Evolutionary conservation across 2,888 invertebrate genomes (phyloP), one percentile per base, ranked within the genome.

Genomic region (Caenorhabditis zanzibari): DNA sequence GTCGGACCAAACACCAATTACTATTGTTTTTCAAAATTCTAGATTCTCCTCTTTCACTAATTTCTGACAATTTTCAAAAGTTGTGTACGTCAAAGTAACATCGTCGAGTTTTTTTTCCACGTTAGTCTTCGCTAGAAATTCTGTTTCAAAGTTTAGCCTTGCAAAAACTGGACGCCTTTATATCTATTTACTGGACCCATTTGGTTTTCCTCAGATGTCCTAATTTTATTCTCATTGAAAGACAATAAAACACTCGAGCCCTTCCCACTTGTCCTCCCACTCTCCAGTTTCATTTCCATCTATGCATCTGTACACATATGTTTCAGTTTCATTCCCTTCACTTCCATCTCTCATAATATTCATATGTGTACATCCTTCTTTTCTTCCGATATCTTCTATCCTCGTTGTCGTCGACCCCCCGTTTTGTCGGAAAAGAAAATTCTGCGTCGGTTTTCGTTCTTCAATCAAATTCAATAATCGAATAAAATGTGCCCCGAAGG

Each of bases 391-490:
- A 54, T 24, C 26, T 26, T 54, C 54, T 12, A 7, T 16, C 16
- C 14, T 44, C 44, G 44, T 22, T 10, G 1, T 38, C 61, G 32
- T 38, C 38, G 16, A 6, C 32, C 32, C 32, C 56, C 32, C n/a
- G 16, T 58, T 19, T 26, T n/a, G 10, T 63, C 7, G 44, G 63
- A 44, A 41, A 44, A 16, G 32, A 52, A 66, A 19, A 66, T 66
- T 66, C 52, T 54, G 35, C 58, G 58, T 22, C 58, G 54, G n/a
- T 68, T 54, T 58, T 47, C 68, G 59, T 59, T 76, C 59, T 68
- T 32, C 68, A 69, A 69, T 69, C 63, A 71, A 69, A 77, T 77
- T 77, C 77, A 69, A 77, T 77, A 77, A 77, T 77, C 77, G 69
- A 77, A 77, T 69, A 69, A 77, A 77, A 71, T 77, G 69, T 69